Evolutionary conservation across 64 coral and sea anemone genomes (phyloP).

Genomic region (Stylophora pistillata): DNA sequence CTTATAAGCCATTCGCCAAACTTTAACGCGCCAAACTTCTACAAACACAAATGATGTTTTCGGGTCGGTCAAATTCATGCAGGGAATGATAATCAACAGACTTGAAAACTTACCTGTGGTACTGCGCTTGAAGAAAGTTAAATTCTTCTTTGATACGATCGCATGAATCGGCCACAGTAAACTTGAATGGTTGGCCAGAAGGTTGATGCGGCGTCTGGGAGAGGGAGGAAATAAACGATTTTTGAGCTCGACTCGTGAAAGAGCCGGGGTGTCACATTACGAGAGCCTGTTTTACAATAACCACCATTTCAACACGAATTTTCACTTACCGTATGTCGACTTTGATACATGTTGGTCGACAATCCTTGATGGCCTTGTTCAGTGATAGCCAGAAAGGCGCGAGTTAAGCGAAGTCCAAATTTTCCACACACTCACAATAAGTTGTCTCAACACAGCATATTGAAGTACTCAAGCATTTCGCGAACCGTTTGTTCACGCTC

Average conservation of each 20-base stretch:
- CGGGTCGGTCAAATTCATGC: slow-evolving; percentile 94
- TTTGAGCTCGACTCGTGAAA: slow-evolving; percentile 40
- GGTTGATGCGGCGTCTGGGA: slow-evolving; percentile 91
- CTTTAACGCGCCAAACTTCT: slow-evolving; percentile 29
- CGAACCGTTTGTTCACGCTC: slow-evolving; percentile 71
- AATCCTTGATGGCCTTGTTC: slow-evolving; percentile 34
- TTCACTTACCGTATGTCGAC: slow-evolving; percentile 93
- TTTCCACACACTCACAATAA: slow-evolving; percentile 75
- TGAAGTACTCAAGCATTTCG: slow-evolving; percentile 97
- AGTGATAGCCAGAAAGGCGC: slow-evolving; percentile 47
- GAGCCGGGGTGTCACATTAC: slow-evolving; percentile 85
- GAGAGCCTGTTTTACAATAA: slow-evolving; percentile 79
- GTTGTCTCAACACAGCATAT: slow-evolving; percentile 82
- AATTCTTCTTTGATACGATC: slow-evolving; percentile 99
- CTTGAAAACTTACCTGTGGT: slow-evolving; percentile 87
- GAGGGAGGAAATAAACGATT: slow-evolving; percentile 59
- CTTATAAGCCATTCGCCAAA: slow-evolving; percentile 15
- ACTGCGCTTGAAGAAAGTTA: slow-evolving; percentile 99
- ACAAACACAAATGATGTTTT: slow-evolving; percentile 66
- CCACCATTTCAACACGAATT: slow-evolving; percentile 85
- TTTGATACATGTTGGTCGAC: slow-evolving; percentile 86
- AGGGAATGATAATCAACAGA: slow-evolving; percentile 73
- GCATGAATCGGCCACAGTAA: slow-evolving; percentile 95
- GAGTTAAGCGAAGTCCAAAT: slow-evolving; percentile 81
- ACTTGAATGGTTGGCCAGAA: slow-evolving; percentile 97